These are phyloP conservation scores for Hippasteria phrygiana DNA, from an alignment of 53 echinoderm and acorn worm species.

Conservation along the genomic window DNA sequence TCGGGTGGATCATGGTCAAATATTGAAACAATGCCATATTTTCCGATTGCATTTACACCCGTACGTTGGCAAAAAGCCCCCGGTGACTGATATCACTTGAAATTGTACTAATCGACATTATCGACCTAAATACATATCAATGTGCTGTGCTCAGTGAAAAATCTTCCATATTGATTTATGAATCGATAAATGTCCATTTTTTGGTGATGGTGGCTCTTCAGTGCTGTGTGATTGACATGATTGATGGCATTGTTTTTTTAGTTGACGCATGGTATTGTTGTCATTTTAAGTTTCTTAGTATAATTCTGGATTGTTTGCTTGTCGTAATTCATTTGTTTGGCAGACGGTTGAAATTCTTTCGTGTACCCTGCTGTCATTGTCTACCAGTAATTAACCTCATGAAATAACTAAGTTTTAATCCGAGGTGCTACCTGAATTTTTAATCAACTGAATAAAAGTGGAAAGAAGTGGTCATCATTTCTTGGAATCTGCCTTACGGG, in stretches of 20 bases:
- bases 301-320: too few relatives aligned
- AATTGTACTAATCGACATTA: background rate
- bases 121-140: slow-evolving; percentile 4
- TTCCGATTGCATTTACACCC: too few relatives aligned
- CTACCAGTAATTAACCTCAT: too few relatives aligned
- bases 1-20: background rate
- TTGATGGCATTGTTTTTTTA: background rate
- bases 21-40: background rate
- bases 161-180: background rate
- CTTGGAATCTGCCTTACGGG: too few relatives aligned
- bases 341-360: too few relatives aligned
- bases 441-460: too few relatives aligned
- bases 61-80: background rate
- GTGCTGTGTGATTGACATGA: background rate
- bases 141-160: background rate
- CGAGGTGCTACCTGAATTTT: too few relatives aligned
- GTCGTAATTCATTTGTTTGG: too few relatives aligned
- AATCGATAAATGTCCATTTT: background rate
- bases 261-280: background rate
- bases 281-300: too few relatives aligned
- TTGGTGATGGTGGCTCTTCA: background rate
- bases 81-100: background rate
- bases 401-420: too few relatives aligned
- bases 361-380: too few relatives aligned
- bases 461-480: too few relatives aligned